A percentile compares a stretch with the other conserved stretches of the same genome.
Evolutionary conservation across 2,113 vertebrate genomes (phyloP).

Genomic region (Orientallactaga bullata): DNA sequence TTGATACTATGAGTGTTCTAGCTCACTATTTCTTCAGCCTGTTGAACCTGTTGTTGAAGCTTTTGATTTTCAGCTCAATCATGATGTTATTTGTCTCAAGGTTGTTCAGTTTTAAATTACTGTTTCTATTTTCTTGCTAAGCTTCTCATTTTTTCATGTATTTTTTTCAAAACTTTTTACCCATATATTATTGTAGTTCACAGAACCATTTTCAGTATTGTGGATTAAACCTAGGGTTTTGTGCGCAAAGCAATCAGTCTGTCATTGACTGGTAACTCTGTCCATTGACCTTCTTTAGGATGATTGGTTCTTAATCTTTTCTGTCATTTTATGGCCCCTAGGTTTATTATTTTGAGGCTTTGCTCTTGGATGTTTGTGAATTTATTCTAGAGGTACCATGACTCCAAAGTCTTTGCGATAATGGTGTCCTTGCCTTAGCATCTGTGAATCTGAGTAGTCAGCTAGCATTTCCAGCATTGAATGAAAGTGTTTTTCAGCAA

Average conservation of each 20-base stretch:
- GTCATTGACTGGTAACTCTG: too few species aligned
- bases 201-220: too few species aligned
- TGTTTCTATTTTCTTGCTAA: neutral
- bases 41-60: neutral
- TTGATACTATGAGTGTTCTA: neutral
- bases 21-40: neutral
- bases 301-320: neutral
- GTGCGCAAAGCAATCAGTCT: too few species aligned
- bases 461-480: neutral
- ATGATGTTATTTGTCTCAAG: neutral
- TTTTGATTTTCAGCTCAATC: neutral
- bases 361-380: neutral
- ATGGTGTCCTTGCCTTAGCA: neutral
- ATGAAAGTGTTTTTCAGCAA: neutral
- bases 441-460: neutral
- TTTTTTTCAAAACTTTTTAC: neutral
- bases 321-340: neutral
- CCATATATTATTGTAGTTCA: neutral
- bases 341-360: neutral
- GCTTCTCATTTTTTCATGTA: neutral
- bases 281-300: neutral
- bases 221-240: too few species aligned
- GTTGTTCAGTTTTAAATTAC: neutral
- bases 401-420: neutral
- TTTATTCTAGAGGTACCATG: neutral